phyloP scores from a whole-genome alignment of 2,113 vertebrate species.

The Brachyhypopomus occidentalis region DNA sequence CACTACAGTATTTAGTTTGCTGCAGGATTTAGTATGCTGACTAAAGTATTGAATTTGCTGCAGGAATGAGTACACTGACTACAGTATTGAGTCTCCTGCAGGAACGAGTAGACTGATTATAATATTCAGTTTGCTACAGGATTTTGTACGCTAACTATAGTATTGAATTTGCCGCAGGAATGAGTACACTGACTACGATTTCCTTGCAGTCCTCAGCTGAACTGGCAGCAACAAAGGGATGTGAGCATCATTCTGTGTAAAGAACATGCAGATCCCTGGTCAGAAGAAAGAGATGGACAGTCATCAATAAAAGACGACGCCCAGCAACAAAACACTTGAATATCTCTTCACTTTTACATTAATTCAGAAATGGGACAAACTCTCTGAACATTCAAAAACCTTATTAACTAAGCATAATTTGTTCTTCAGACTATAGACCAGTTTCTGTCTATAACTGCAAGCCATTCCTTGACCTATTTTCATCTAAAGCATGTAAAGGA shows the following conservation, averaged over 20 bases:
- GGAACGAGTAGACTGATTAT: not conserved
- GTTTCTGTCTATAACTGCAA: conserved; percentile 40
- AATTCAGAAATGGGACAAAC: conserved; percentile 5
- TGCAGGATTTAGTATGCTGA: no score
- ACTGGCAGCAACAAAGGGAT: conserved; percentile 15
- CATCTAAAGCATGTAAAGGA: conserved; percentile 16
- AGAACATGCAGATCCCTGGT: not conserved
- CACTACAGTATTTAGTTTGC: no score
- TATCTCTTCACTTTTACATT: not conserved
- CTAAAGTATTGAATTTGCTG: not conserved
- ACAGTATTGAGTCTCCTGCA: not conserved
- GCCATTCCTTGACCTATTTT: conserved; percentile 48
- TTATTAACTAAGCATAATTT: conserved; percentile 27
- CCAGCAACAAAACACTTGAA: not conserved
- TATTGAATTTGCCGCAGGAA: not conserved
- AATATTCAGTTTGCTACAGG: no score
- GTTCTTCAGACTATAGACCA: conserved; percentile 13
- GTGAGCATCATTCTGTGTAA: conserved; percentile 5
- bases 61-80: conserved; percentile 1
- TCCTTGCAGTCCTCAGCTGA: conserved; percentile 7
- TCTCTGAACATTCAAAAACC: not conserved
- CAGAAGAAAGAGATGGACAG: conserved; percentile 9
- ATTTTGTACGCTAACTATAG: no score
- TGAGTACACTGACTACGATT: not conserved
- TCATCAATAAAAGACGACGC: not conserved